These are phyloP conservation scores for Caenorhabditis panamensis DNA, from an alignment of 2,888 invertebrate genomes.

Conservation along the genomic window DNA sequence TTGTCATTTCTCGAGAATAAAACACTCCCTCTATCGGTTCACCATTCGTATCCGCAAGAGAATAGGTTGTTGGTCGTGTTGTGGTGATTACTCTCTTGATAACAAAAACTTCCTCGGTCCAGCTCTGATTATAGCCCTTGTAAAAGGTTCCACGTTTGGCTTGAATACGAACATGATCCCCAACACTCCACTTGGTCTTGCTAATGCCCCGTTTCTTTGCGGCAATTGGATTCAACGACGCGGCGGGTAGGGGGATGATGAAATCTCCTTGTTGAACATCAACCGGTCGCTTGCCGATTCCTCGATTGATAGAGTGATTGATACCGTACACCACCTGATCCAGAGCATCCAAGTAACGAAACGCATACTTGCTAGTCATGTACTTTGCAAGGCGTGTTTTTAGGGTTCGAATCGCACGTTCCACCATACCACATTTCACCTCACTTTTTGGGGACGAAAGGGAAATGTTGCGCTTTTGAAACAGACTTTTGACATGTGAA, in stretches of 20 bases:
- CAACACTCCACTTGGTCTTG: not conserved
- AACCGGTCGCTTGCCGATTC: slow-evolving; percentile 7
- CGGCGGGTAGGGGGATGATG: not conserved
- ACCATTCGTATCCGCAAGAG: not conserved
- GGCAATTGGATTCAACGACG: no score
- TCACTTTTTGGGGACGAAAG: slow-evolving; percentile 19
- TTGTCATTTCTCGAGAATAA: slow-evolving; percentile 17
- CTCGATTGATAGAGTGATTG: slow-evolving; percentile 17
- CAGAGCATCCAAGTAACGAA: slow-evolving; percentile 13
- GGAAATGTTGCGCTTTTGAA: not conserved
- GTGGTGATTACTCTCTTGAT: not conserved
- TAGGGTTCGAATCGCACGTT: slow-evolving; percentile 10
- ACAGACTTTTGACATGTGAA: not conserved
- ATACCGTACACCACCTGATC: slow-evolving; percentile 6
- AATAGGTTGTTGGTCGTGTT: slow-evolving; percentile 10
- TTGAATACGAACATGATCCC: slow-evolving; percentile 21
- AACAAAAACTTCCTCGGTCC: slow-evolving; percentile 21
- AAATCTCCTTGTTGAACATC: slow-evolving; percentile 20
- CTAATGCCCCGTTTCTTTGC: no score
- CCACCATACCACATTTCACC: slow-evolving; percentile 1
- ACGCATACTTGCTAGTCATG: slow-evolving; percentile 3
- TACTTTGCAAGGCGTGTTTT: slow-evolving; percentile 29
- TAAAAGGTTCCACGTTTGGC: slow-evolving; percentile 5
- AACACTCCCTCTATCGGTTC: slow-evolving; percentile 10
- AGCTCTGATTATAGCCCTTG: slow-evolving; percentile 24